Evolutionary conservation across 2,888 invertebrate species (phyloP).

Genomic region (Pyrrhia umbra): DNA sequence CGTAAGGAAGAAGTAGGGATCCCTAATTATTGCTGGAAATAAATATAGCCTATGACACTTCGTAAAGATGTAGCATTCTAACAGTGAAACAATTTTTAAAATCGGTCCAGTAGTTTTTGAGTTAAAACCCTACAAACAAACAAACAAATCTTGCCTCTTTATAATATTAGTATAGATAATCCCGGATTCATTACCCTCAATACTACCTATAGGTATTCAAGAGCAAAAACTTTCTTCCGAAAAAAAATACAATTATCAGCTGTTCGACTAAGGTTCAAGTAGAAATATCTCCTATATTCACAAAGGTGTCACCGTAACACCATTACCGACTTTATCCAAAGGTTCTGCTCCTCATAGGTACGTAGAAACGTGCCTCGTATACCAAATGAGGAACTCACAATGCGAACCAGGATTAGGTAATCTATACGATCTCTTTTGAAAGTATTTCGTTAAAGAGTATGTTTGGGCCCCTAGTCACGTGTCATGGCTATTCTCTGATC

Average conservation of each 20-base stretch:
- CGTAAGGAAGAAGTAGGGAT: too few relatives aligned
- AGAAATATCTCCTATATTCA: conserved; percentile 1
- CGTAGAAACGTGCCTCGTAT: conserved; percentile 53
- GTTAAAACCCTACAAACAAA: too few relatives aligned
- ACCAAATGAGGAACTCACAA: conserved; percentile 58
- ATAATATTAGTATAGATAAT: too few relatives aligned
- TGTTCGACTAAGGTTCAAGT: not conserved
- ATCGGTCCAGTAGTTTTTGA: too few relatives aligned
- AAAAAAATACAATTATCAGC: not conserved
- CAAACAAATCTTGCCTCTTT: too few relatives aligned
- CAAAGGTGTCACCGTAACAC: conserved; percentile 36
- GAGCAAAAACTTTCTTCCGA: not conserved
- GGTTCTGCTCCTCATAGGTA: conserved; percentile 33
- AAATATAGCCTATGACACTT: too few relatives aligned
- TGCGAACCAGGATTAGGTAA: conserved; percentile 68
- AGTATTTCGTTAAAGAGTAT: conserved; percentile 47
- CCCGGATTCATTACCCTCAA: too few relatives aligned
- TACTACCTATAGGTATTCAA: too few relatives aligned
- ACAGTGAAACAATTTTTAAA: too few relatives aligned
- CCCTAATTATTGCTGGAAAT: too few relatives aligned
- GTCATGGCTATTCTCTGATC: conserved; percentile 23
- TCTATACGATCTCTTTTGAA: conserved; percentile 63
- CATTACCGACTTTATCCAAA: conserved; percentile 51
- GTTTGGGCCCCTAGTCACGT: conserved; percentile 52
- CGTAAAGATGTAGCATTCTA: too few relatives aligned